These are phyloP conservation scores for Menidia beryllina DNA, from an alignment of 2,113 vertebrate species.

Conservation along the genomic window DNA sequence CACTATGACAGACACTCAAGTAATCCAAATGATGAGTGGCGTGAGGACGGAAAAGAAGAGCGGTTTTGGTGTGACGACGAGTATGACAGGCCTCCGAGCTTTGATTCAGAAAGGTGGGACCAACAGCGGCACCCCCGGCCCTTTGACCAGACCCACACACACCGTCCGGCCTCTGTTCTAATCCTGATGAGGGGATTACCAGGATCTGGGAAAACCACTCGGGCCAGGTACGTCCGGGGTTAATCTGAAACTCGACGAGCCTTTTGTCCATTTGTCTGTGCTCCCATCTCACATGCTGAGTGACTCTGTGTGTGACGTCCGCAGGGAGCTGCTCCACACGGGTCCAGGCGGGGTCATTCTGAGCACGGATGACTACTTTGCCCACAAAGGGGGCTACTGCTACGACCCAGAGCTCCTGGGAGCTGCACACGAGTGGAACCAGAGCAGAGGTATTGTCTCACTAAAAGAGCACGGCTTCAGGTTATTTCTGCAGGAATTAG, in stretches of 20 bases:
- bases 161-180: constrained; percentile 48
- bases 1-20: not conserved
- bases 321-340: constrained; percentile 85
- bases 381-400: constrained; percentile 81
- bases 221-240: constrained; percentile 65
- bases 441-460: constrained; percentile 85
- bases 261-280: not conserved
- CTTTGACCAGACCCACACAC: not conserved
- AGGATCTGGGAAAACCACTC: constrained; percentile 82
- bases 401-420: constrained; percentile 87
- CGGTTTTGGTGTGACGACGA: constrained; percentile 15
- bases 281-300: not conserved
- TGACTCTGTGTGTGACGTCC: not conserved
- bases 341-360: constrained; percentile 86
- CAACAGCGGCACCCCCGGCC: constrained; percentile 6
- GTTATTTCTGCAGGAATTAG: too few species aligned
- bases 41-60: constrained; percentile 8
- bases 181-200: constrained; percentile 83
- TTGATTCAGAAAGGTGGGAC: constrained; percentile 29
- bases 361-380: constrained; percentile 96
- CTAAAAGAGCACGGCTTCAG: not conserved
- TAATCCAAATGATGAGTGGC: constrained; percentile 10
- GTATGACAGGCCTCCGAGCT: constrained; percentile 17
- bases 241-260: not conserved
- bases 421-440: constrained; percentile 94